Evolutionary conservation across 2,888 invertebrate genomes (phyloP).

Genomic region (Monopis laevigella): DNA sequence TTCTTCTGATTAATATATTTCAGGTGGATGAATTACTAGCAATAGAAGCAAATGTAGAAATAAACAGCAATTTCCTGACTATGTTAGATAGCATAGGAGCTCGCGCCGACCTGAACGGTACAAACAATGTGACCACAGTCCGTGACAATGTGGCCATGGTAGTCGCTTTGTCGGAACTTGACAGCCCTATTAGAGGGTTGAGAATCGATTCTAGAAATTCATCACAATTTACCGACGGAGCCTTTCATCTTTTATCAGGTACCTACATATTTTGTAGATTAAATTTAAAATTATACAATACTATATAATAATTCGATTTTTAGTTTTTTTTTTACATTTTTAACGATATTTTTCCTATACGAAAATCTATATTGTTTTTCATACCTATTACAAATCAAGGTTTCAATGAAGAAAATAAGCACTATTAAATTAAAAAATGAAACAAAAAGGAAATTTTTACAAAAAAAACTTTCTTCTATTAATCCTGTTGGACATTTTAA

Average conservation of each 20-base stretch:
- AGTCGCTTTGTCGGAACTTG: conserved; percentile 37
- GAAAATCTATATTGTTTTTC: too few species aligned
- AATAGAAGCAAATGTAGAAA: conserved; percentile 29
- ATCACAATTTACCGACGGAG: conserved; percentile 32
- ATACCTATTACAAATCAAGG: too few species aligned
- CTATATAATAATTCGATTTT: too few species aligned
- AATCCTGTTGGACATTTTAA: too few species aligned
- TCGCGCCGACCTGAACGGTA: conserved; percentile 35
- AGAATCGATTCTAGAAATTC: conserved; percentile 31
- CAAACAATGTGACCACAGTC: conserved; percentile 27
- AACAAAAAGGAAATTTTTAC: background rate
- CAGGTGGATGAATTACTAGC: conserved; percentile 44
- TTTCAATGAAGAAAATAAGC: too few species aligned
- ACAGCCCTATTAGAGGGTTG: conserved; percentile 37
- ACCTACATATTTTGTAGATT: conserved; percentile 18
- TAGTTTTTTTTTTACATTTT: too few species aligned
- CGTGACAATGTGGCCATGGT: conserved; percentile 43
- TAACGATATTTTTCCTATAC: too few species aligned
- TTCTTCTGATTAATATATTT: too few species aligned
- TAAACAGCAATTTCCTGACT: conserved; percentile 40
- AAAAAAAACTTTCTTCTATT: background rate
- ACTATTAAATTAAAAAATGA: background rate
- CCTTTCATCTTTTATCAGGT: conserved; percentile 45
- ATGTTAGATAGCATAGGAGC: conserved; percentile 42
- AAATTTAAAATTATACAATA: too few species aligned